A percentile compares a stretch with the other conserved stretches of the same genome.
Evolutionary conservation across 2,888 invertebrate genomes (phyloP).

Genomic region (Chymomyza amoena): DNA sequence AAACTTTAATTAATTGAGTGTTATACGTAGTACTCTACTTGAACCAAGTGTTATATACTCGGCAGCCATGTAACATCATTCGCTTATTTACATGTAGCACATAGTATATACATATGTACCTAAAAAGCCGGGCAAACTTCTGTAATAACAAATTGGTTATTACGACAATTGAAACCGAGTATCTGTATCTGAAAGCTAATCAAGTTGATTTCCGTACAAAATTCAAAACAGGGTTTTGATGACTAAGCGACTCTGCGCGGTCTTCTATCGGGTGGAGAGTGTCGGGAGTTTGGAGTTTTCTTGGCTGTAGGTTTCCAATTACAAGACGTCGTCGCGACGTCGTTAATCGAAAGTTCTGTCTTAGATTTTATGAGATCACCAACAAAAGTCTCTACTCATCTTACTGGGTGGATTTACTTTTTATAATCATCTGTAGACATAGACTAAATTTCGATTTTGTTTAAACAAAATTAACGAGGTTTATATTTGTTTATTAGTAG

Average conservation of each 20-base stretch:
- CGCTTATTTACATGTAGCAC: not conserved
- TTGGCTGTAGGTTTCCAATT: not conserved
- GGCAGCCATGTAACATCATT: not conserved
- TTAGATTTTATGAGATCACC: not conserved
- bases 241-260: not conserved
- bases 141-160: not conserved
- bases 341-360: not conserved
- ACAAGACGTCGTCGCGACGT: not conserved
- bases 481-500: no score
- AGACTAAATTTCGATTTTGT: no score
- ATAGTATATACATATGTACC: not conserved
- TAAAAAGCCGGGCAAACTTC: not conserved
- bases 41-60: not conserved
- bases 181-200: not conserved
- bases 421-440: no score
- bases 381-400: not conserved
- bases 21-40: not conserved
- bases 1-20: conserved; percentile 67
- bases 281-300: not conserved
- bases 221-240: not conserved
- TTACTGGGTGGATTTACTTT: no score
- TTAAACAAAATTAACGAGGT: no score
- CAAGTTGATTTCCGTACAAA: not conserved
- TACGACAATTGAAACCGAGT: not conserved
- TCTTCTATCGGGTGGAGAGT: no score